Evolutionary conservation across 2,888 invertebrate genomes (phyloP), one percentile per base, ranked within the genome.

Genomic region (Noctua janthina): DNA sequence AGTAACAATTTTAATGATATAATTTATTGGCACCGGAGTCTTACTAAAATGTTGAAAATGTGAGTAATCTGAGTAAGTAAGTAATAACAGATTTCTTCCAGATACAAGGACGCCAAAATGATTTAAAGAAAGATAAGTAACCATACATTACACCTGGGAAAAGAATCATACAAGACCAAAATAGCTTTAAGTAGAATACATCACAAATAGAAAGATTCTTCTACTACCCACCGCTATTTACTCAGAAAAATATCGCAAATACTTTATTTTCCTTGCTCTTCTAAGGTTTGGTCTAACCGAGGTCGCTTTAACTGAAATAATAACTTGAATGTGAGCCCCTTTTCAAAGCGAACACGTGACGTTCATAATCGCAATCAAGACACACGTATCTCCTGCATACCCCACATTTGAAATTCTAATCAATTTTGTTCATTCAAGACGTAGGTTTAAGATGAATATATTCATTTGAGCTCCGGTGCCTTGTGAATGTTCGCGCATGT

Each of bases 391-490:
- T 82, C 72, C n/a, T 80, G 79, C 81, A 77, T 77, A 79, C 35
- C 62, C 73, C 76, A 71, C 67, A 85, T 84, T 84, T 76, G 79
- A 82, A 86, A 82, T 89, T 87, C 82, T 77, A 85, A 83, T 83
- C 62, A 73, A 71, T 82, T 82, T 85, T 68, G 70, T 76, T 85
- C 76, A 86, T 86, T 76, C 83, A 83, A 86, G 79, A 66, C 71
- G 83, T 79, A 83, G 76, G 70, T 68, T 71, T 87, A 77, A 77
- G 73, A 79, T 83, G 83, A 79, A 86, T 83, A 72, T 79, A 81
- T 83, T 83, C 69, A 82, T 84, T 80, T 83, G 73, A 74, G 87
- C 87, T 90, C 88, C 85, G 91, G 86, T 90, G 88, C 88, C 86
- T 79, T 84, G 79, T 88, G 78, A 68, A 79, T 74, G 13, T 79